A percentile compares a stretch with the other conserved stretches of the same genome.
These are phyloP conservation scores for Megalonaias nervosa DNA, from an alignment of 1,140 invertebrate species.

Conservation along the genomic window DNA sequence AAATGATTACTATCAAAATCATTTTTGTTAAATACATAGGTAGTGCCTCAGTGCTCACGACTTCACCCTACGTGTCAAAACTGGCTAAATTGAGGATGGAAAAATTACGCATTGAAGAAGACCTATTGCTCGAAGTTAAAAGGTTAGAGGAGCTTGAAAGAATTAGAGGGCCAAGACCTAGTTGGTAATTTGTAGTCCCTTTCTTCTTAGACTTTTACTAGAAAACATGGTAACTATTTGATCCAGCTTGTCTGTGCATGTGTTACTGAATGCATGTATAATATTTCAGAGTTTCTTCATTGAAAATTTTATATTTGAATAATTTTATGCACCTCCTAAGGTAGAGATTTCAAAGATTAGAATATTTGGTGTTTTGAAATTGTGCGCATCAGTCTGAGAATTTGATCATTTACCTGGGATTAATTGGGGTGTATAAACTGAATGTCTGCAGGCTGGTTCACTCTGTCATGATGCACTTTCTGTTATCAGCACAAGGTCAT, in stretches of 20 bases:
- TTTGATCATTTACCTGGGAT: no score
- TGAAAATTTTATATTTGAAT: no score
- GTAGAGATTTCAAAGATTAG: no score
- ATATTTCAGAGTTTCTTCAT: background rate
- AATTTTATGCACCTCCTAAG: no score
- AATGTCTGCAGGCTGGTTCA: no score
- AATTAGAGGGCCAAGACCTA: conserved; percentile 52
- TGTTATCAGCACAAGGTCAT: no score
- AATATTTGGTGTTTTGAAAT: no score
- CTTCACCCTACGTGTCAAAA: conserved; percentile 47
- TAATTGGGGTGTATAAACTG: no score
- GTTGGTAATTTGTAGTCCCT: conserved; percentile 43
- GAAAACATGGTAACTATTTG: background rate
- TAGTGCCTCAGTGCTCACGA: conserved; percentile 26
- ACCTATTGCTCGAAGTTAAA: conserved; percentile 53
- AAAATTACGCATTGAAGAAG: conserved; percentile 51
- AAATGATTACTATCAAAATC: background rate
- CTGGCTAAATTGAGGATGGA: conserved; percentile 54
- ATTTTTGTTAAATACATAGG: conserved; percentile 26
- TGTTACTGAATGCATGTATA: background rate
- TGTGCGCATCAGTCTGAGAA: no score
- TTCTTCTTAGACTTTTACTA: background rate
- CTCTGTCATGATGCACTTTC: no score
- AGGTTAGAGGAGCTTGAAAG: conserved; percentile 53
- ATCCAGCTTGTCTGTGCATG: background rate